Evolutionary conservation across 1,140 invertebrate species (phyloP).

Genomic region (Drosophila bipectinata): DNA sequence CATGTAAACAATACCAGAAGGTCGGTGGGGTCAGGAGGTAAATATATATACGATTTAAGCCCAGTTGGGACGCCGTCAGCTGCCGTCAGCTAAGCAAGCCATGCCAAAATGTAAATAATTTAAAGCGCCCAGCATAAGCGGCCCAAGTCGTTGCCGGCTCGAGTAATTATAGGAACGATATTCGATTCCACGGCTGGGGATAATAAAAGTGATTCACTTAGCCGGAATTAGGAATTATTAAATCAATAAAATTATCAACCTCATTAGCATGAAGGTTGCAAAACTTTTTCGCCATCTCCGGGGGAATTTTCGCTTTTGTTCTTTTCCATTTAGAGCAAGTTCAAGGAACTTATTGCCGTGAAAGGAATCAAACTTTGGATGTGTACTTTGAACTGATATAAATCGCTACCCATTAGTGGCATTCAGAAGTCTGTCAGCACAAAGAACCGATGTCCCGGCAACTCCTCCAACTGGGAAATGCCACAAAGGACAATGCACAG

Average conservation of each 20-base stretch:
- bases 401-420: constrained; percentile 28
- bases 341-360: constrained; percentile 32
- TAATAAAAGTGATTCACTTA: constrained; percentile 32
- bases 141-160: constrained; percentile 19
- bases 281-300: constrained; percentile 23
- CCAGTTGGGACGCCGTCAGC: constrained; percentile 25
- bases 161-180: constrained; percentile 50
- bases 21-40: neutral
- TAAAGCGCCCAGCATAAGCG: constrained; percentile 30
- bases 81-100: constrained; percentile 21
- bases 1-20: constrained; percentile 17
- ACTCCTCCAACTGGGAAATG: constrained; percentile 4
- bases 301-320: neutral
- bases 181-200: constrained; percentile 9
- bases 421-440: constrained; percentile 36
- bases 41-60: constrained; percentile 32
- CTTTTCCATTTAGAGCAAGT: constrained; percentile 7
- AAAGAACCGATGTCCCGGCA: constrained; percentile 24
- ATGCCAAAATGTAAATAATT: constrained; percentile 46
- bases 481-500: constrained; percentile 38
- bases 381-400: constrained; percentile 17
- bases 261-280: constrained; percentile 34
- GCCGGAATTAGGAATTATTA: constrained; percentile 54
- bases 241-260: constrained; percentile 70
- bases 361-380: constrained; percentile 26